Conservation (phyloP, 2,113 vertebrate species). For the Megaceryle maxima region DNA sequence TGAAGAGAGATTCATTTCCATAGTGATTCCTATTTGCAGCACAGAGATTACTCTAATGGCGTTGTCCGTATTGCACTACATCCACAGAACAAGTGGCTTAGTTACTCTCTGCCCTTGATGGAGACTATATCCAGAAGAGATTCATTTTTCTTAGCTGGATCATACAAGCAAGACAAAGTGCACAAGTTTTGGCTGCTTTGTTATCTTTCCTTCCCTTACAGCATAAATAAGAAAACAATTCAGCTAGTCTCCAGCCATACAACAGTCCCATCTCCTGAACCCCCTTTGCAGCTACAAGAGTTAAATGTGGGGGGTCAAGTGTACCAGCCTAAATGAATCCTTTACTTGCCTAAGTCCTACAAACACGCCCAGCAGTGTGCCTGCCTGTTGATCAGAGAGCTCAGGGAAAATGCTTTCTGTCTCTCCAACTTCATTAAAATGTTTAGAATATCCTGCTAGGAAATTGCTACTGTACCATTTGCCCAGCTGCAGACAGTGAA, state of each 20-base stretch:
- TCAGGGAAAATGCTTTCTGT: background rate
- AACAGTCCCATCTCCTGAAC: background rate
- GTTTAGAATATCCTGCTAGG: conserved; percentile 1
- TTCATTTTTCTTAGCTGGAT: background rate
- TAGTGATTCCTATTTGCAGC: background rate
- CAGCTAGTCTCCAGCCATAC: background rate
- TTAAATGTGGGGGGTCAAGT: background rate
- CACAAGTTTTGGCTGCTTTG: background rate
- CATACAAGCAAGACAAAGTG: background rate
- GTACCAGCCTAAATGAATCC: background rate
- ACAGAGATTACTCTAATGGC: background rate
- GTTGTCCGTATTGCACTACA: background rate
- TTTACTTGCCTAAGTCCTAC: background rate
- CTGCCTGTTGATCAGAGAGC: background rate
- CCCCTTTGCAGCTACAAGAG: background rate
- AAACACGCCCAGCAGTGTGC: background rate
- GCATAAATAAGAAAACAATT: background rate
- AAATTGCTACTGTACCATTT: conserved; percentile 32
- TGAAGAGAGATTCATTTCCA: background rate
- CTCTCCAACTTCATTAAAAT: background rate
- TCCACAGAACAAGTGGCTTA: background rate
- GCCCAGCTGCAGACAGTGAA: conserved; percentile 10
- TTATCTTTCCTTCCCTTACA: background rate
- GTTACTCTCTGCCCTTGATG: background rate
- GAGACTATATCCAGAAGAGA: background rate